Base-by-base conservation (phyloP, 1,140 invertebrate species). In the Schlechtendalia chinensis region DNA sequence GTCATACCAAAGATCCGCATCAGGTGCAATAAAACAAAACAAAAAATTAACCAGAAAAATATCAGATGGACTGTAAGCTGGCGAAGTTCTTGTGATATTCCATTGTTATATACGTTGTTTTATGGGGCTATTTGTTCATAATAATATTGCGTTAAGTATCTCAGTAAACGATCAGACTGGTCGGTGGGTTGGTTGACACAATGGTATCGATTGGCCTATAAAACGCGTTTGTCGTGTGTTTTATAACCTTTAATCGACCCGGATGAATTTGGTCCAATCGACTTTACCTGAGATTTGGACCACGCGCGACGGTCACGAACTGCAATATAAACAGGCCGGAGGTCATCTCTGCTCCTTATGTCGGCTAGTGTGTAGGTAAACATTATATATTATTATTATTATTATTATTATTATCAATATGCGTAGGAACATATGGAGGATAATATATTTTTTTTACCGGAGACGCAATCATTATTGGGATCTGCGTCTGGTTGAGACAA, bases 141-240 rank as follows among this genome's bases (percentile, higher is more conserved):
- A 63, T 79, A 63, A 79, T 61, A 79, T 50, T 63, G 75, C 56
- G 58, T 22, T 50, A 59, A 47, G 59, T 61, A 61, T 79, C 75
- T 79, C 58, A 27, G 39, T 61, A 58, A 63, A 61, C 47, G 58
- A 47, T 79, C 58, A 61, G 56, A 61, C 22, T 22, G 56, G 75
- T 63, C 5, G 39, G 75, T 50, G 29, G 45, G 58, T 61, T 79
- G 45, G 75, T 59, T 77, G 74, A 79, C 75, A 79, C 75, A 79
- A 59, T 79, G 24, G 75, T 79, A 79, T 79, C 75, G 54, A 79
- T 79, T 63, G 58, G 75, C 75, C 75, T 79, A 79, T 79, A 79
- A 79, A 79, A 79, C 22, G 58, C 32, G 58, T 50, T 79, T 61
- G 75, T 79, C 75, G 75, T 79, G 75, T 79, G 58, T 79, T 29